Evolutionary conservation across 2,888 invertebrate genomes (phyloP), one percentile per base, ranked within the genome.

Genomic region (Drosophila mercatorum): DNA sequence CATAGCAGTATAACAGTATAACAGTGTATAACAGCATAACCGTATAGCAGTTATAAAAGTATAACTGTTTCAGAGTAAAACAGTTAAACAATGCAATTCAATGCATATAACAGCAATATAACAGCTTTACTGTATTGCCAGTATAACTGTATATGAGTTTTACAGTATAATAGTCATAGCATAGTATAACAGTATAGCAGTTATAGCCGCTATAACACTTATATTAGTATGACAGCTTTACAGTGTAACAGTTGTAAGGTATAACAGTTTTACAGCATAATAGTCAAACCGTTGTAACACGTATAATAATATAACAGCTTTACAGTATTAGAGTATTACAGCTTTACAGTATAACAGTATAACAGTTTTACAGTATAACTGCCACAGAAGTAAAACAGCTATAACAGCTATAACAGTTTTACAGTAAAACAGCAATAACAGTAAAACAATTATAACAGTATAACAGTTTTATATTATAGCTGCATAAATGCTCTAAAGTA

Each of bases 361-460:
- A 51, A 51, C 36, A 36, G 51, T 11, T 47, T 8, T 47, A 36
- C 36, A 36, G 17, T 26, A 26, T 53, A 53, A 14, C 53, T 12
- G 26, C 5, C n/a, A 53, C 22, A 26, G 3, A 3, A 44, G 22
- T 44, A 44, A 31, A 47, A 47, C 47, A 28, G 14, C 22, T 6
- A 44, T 44, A 22, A 11, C 22, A 22, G 44, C 2, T 28, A 47
- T 47, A 47, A 14, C 47, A 28, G 47, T 17, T 2, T 52, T 49
- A 31, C 31, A 10, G 5, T 44, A 10, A 51, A 51, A 44, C 44
- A 10, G 4, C 3, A 17, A 44, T 44, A 22, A 12, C 12, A 26
- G 22, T 44, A 44, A 51, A 36, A 44, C 44, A 22, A 5, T 44
- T 44, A 44, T 44, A 44, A 5, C 22, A 11, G 46, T 46, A 46